These are phyloP conservation scores for Eristalis arbustorum DNA, from an alignment of 2,888 invertebrate species.

Conservation along the genomic window DNA sequence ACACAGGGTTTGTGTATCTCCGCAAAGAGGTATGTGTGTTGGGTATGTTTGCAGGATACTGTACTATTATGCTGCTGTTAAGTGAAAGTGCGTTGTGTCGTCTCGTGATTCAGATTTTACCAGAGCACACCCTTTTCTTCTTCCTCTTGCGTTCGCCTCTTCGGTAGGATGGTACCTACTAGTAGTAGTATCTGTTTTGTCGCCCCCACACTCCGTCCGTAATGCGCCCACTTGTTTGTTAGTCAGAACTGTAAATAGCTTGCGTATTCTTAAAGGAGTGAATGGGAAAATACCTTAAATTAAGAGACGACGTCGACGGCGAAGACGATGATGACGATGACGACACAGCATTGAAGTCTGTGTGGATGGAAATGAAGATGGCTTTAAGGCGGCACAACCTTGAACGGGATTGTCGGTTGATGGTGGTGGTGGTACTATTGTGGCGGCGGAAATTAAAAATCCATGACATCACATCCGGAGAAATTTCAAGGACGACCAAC, in stretches of 20 bases:
- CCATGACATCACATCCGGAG: slow-evolving; percentile 66
- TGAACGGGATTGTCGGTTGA: not conserved
- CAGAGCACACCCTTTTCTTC: slow-evolving; percentile 65
- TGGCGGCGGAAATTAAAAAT: slow-evolving; percentile 59
- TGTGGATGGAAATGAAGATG: not conserved
- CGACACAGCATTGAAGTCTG: not conserved
- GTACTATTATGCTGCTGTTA: slow-evolving; percentile 70
- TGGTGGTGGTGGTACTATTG: not conserved
- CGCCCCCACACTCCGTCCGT: not conserved
- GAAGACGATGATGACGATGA: not conserved
- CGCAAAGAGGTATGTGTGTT: not conserved
- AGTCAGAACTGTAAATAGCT: slow-evolving; percentile 66
- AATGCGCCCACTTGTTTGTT: slow-evolving; percentile 68
- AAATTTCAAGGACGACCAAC: slow-evolving; percentile 62
- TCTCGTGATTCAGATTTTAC: slow-evolving; percentile 69
- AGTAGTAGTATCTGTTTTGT: slow-evolving; percentile 36
- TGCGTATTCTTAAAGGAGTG: slow-evolving; percentile 66
- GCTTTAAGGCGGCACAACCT: slow-evolving; percentile 45
- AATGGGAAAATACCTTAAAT: slow-evolving; percentile 53
- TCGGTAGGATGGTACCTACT: slow-evolving; percentile 14
- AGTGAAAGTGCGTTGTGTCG: slow-evolving; percentile 71
- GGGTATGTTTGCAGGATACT: slow-evolving; percentile 69
- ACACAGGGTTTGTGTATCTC: slow-evolving; percentile 41
- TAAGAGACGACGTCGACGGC: slow-evolving; percentile 36
- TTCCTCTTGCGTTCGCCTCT: not conserved